A percentile compares a stretch with the other conserved stretches of the same genome.
Conservation (phyloP, 1,140 invertebrate genomes). For the Trypoxylus dichotomus region DNA sequence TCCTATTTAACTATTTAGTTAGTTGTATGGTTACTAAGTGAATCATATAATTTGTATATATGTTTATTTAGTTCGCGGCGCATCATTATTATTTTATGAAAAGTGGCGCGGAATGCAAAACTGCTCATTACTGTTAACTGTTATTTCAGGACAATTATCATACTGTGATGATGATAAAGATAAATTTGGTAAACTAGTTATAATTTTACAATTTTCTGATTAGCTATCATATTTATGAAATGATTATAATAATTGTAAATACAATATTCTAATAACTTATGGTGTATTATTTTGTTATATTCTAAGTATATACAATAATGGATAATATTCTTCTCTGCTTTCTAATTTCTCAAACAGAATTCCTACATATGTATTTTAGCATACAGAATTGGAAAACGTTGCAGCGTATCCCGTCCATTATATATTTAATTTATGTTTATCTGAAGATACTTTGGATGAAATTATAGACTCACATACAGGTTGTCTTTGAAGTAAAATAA, state of each 20-base stretch:
- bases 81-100: not conserved
- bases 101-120: not conserved
- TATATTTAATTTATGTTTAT: too few species aligned
- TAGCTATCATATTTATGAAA: not conserved
- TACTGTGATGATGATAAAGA: conserved; percentile 25
- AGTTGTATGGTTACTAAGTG: not conserved
- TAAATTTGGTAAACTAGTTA: not conserved
- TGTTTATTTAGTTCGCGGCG: not conserved
- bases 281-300: not conserved
- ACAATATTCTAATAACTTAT: not conserved
- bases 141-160: conserved; percentile 29
- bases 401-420: too few species aligned
- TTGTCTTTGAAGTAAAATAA: too few species aligned
- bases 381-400: too few species aligned
- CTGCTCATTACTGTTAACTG: conserved; percentile 9
- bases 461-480: too few species aligned
- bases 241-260: conserved; percentile 15
- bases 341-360: too few species aligned
- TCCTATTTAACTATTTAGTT: not conserved
- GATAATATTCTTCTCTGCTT: too few species aligned
- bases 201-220: conserved; percentile 1
- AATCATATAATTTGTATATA: conserved; percentile 11
- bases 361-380: too few species aligned
- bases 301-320: not conserved
- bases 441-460: too few species aligned